Evolutionary conservation across 2,888 invertebrate species (phyloP).

Genomic region (Parnassius orleans): DNA sequence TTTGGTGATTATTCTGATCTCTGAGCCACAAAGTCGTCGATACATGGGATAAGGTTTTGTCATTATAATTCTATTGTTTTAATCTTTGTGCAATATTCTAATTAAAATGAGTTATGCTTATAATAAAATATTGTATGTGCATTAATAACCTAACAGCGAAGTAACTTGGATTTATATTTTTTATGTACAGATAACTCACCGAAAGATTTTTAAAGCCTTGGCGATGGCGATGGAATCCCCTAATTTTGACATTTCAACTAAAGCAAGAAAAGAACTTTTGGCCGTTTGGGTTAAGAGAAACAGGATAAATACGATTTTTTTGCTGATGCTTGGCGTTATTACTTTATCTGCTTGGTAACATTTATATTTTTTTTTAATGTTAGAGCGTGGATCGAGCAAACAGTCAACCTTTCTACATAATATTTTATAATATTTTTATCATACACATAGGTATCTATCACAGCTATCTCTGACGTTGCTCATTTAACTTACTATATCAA

Average conservation of each 20-base stretch:
- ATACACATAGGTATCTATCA: neutral
- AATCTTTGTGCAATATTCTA: too few relatives aligned
- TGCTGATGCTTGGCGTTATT: constrained; percentile 54
- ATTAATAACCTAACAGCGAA: too few relatives aligned
- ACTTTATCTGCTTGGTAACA: constrained; percentile 59
- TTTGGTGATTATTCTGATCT: too few relatives aligned
- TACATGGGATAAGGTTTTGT: too few relatives aligned
- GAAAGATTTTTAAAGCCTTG: too few relatives aligned
- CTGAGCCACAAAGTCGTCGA: too few relatives aligned
- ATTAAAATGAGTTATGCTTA: neutral
- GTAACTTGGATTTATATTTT: neutral
- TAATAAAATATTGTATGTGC: neutral
- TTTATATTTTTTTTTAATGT: neutral
- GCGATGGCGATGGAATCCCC: too few relatives aligned
- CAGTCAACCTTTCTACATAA: too few relatives aligned
- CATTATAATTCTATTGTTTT: neutral
- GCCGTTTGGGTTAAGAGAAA: constrained; percentile 35
- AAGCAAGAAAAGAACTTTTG: too few relatives aligned
- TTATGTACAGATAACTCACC: neutral
- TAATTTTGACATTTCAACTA: too few relatives aligned
- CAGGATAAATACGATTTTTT: constrained; percentile 49
- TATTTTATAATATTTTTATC: too few relatives aligned
- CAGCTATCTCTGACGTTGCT: neutral
- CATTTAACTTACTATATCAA: neutral
- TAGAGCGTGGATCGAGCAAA: too few relatives aligned